Evolutionary conservation across 2,113 vertebrate species (phyloP), one percentile per base, ranked within the genome.

Genomic region (Camelus dromedarius): DNA sequence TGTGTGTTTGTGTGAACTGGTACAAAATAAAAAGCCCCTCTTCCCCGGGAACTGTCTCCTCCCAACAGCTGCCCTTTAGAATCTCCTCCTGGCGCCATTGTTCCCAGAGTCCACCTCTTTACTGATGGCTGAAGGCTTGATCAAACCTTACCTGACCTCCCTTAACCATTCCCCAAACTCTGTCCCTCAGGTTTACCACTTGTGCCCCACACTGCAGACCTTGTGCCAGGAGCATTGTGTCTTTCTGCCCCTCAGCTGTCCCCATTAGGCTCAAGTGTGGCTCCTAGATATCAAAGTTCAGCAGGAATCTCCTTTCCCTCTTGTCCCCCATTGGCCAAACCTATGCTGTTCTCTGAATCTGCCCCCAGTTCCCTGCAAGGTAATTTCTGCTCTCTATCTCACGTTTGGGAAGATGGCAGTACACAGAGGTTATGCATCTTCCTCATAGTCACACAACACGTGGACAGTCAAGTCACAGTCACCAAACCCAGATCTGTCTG

Each of bases 401-500:
- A 50, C 42, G 9, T 7, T 9, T 35, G 22, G 73, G 38, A 70
- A 89, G 70, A 93, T 52, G 1, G 76, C 96, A 82, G 52, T 12
- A 28, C 24, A 3, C 8, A 42, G 26, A n/a, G 4, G 22, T 52
- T 13, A 46, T 5, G 15, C 19, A 20, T 20, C 32, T 69, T 70
- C 22, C 60, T 28, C 15, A 3, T 1, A 35, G 32, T 26, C 42
- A n/a, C 66, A 32, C 24, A n/a, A 26, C 38, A 35, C 0, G 3
- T 7, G 38, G 76, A 50, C 7, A 18, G 52, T 19, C 50, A 56
- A 75, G 48, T 48, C 30, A n/a, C 64, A 26, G n/a, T 54, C 77
- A 32, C 10, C 16, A 35, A 64, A 32, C 2, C 30, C 38, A 3
- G 2, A 28, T 88, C 28, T 38, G 48, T 19, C 42, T 22, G 30